phyloP scores from a whole-genome alignment of 1,140 invertebrate species.

The Magallana gigas region DNA sequence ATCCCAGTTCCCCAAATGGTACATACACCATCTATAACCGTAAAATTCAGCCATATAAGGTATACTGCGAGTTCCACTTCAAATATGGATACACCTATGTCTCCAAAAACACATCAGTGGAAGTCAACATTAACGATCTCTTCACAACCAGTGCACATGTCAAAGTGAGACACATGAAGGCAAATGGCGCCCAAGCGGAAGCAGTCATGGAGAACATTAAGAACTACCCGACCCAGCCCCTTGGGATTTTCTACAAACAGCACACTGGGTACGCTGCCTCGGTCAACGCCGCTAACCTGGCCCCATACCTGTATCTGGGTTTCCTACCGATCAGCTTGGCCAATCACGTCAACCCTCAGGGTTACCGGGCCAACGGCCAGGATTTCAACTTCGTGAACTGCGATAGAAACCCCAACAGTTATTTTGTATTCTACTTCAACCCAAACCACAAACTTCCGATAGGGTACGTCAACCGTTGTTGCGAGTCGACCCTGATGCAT shows the following conservation, averaged over 20 bases:
- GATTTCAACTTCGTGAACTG: conserved; percentile 52
- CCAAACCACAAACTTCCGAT: conserved; percentile 12
- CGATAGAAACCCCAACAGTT: conserved; percentile 57
- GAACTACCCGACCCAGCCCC: conserved; percentile 2
- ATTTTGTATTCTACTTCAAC: conserved; percentile 55
- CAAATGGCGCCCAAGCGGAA: conserved; percentile 43
- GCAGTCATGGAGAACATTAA: conserved; percentile 43
- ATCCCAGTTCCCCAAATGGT: conserved; percentile 39
- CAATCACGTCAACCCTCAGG: conserved; percentile 40
- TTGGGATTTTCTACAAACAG: conserved; percentile 49
- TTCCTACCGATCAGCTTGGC: conserved; percentile 46
- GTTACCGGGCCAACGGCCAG: conserved; percentile 41
- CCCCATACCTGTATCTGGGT: conserved; percentile 54
- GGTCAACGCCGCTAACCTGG: conserved; percentile 39
- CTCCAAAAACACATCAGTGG: conserved; percentile 43
- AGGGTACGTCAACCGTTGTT: conserved; percentile 43
- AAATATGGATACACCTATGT: conserved; percentile 54
- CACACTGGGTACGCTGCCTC: conserved; percentile 42
- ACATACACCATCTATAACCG: conserved; percentile 47
- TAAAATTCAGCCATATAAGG: conserved; percentile 45
- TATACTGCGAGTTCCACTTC: conserved; percentile 56
- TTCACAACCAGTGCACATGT: conserved; percentile 49
- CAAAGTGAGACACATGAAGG: conserved; percentile 35
- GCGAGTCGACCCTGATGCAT: conserved; percentile 44
- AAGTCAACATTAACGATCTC: conserved; percentile 53